phyloP scores from a whole-genome alignment of 23 tunicate species.

The Halocynthia aurantium region DNA sequence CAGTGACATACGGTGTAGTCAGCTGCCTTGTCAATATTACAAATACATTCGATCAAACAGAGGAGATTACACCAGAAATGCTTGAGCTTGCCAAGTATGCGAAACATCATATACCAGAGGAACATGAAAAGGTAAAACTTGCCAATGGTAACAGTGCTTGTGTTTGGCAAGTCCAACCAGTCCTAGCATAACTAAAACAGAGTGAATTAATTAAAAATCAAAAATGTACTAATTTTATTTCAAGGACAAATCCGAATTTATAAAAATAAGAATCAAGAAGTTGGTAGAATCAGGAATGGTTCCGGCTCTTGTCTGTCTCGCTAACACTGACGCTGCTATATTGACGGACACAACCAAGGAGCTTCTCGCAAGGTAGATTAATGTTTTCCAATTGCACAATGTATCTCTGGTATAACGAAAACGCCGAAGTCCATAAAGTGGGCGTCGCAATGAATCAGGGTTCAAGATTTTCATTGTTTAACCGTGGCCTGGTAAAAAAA shows the following conservation, averaged over 20 bases:
- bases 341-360: slow-evolving; percentile 77
- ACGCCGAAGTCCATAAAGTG: too few relatives aligned
- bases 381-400: not conserved
- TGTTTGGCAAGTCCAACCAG: too few relatives aligned
- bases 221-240: not conserved
- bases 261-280: slow-evolving; percentile 39
- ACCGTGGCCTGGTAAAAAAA: too few relatives aligned
- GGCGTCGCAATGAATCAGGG: too few relatives aligned
- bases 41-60: slow-evolving; percentile 92
- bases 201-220: too few relatives aligned
- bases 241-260: slow-evolving; percentile 77
- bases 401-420: too few relatives aligned
- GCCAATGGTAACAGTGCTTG: too few relatives aligned
- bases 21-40: slow-evolving; percentile 86
- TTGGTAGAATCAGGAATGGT: slow-evolving; percentile 81
- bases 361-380: slow-evolving; percentile 53
- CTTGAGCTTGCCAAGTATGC: slow-evolving; percentile 92
- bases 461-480: too few relatives aligned
- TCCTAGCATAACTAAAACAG: too few relatives aligned
- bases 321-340: slow-evolving; percentile 72
- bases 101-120: slow-evolving; percentile 97
- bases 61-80: slow-evolving; percentile 90
- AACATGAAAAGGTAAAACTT: slow-evolving; percentile 70
- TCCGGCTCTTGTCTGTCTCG: slow-evolving; percentile 70
- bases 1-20: slow-evolving; percentile 91